A percentile compares a stretch with the other conserved stretches of the same genome.
Conservation (phyloP, 1,140 invertebrate genomes). For the Cheumatopsyche charites region DNA sequence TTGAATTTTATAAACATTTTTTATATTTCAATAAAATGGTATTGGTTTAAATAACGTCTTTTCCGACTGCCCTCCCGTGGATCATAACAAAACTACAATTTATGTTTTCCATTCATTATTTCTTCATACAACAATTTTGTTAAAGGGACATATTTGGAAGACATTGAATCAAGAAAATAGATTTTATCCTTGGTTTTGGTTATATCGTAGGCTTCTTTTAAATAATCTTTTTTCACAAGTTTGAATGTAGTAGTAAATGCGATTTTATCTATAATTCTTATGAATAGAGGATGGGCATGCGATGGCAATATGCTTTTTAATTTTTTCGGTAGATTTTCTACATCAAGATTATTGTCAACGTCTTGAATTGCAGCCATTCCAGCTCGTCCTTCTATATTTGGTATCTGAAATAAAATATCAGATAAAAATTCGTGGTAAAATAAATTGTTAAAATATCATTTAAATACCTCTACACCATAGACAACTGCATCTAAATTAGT, state of each 20-base stretch:
- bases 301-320: constrained; percentile 74
- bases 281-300: constrained; percentile 88
- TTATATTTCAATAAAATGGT: no score
- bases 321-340: constrained; percentile 66
- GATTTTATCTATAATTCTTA: constrained; percentile 79
- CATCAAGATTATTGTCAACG: constrained; percentile 69
- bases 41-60: no score
- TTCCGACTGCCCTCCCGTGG: no score
- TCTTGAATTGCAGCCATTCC: constrained; percentile 94
- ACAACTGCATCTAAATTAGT: constrained; percentile 76
- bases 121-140: constrained; percentile 70
- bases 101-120: constrained; percentile 68
- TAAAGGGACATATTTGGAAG: constrained; percentile 69
- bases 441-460: not conserved
- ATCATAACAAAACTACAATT: constrained; percentile 38
- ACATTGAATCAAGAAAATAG: constrained; percentile 73
- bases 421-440: not conserved
- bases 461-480: constrained; percentile 86
- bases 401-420: constrained; percentile 62
- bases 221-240: constrained; percentile 83
- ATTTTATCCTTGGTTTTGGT: constrained; percentile 70
- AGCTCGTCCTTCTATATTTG: constrained; percentile 86
- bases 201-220: constrained; percentile 78
- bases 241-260: constrained; percentile 93
- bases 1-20: no score